Evolutionary conservation across 2,888 invertebrate species (phyloP), one percentile per base, ranked within the genome.

Genomic region (Campoletis raptor): DNA sequence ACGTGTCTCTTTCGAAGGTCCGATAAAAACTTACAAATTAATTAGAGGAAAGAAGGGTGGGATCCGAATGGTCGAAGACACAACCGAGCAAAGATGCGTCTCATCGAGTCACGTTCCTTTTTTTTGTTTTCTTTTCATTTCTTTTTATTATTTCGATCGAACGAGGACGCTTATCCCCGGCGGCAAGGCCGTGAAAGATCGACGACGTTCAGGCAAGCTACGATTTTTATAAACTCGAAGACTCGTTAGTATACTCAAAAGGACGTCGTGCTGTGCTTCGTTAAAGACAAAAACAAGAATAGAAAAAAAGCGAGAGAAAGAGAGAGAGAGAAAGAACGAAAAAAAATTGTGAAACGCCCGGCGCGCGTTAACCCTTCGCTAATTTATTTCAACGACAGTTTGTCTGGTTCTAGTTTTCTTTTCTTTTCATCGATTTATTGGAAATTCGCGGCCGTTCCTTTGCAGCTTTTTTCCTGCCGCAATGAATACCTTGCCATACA

Each of bases 21-120:
- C 78, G 91, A 93, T 91, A 92, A 93, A 88, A 90, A 83, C 87
- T 90, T 89, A 91, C 92, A 90, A 90, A 91, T 93, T 93, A 93
- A 93, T 93, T 92, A 93, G 81, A 90, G 89, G 89, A 72, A 82
- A 69, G 82, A 15, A 57, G 70, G 48, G 10, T 40, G 73, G 66
- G 64, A 64, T 48, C 42, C 40, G 45, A 45, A 73, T 24, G 37
- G 37, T 67, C 81, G 57, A 74, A 81, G 36, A 54, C 77, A 80
- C 86, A 40, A 21, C 54, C 42, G 40, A 66, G 42, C 42, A 67
- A 80, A 84, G 57, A 80, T 69, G 73, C 61, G 24, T 69, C 67
- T 84, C 84, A 52, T 69, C 73, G 82, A 64, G 52, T 83, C 30
- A 30, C 30, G 21, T 77, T 72, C 40, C 52, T 77, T 77, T 30